Base-by-base conservation (phyloP, 2,888 invertebrate species). In the Trachelus tabidus region DNA sequence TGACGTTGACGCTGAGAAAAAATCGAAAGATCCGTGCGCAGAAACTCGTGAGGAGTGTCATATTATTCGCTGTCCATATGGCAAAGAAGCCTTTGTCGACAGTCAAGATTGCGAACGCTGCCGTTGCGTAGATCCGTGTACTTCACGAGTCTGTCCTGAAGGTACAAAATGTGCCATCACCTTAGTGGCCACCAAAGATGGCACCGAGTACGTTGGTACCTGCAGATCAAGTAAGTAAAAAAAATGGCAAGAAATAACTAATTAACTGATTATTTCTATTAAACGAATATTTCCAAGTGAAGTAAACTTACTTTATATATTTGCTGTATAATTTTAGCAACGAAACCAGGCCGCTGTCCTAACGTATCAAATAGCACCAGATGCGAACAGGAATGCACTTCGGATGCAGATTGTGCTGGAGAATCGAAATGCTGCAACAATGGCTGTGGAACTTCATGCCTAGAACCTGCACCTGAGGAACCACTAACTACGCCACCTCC, bases 361-460 rank as follows among this genome's bases (percentile, higher is more conserved):
- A 88, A 86, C 73, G 87, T 93, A 33, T 91, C 91, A 12, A 90
- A 90, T 75, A 90, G 92, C 75, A 92, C 93, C 23, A 87, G 91
- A 73, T 97, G 98, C 89, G 94, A 93, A 12, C 92, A 93, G 56
- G 95, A 96, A 90, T 98, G 98, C 87, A 92, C 93, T 80, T 94
- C 94, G 77, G 98, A 98, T 90, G 96, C 96, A 0, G 96, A 97
- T 88, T 98, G 98, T 89, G 92, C 94, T 23, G 95, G 94, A 56
- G 94, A 94, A 34, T 93, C 94, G 89, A 98, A 98, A 91, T 98
- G 98, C 90, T 98, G 98, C 90, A 91, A 92, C 81, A 95, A 94
- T 85, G 96, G 96, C 76, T 98, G 98, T 90, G 95, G 95, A 71
- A 93, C 93, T 35, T 93, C 95, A 35, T 98, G 98, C 88, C 91